These are phyloP conservation scores for Pedetes capensis DNA, from an alignment of 2,113 vertebrate species.

Conservation along the genomic window DNA sequence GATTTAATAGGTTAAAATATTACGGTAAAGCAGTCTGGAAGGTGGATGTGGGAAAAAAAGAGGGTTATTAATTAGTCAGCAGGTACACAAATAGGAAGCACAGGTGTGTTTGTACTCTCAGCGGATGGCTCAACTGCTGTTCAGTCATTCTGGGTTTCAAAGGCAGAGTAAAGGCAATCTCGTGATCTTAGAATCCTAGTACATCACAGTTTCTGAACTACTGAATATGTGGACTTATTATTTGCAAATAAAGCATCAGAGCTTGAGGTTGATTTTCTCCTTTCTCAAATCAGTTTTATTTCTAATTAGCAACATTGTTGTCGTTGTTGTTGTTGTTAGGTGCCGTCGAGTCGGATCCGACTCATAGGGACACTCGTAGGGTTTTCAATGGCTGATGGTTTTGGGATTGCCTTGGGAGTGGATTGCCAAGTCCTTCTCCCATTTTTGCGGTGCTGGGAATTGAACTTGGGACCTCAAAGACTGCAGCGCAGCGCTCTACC, in stretches of 20 bases:
- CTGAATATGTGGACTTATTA: neutral
- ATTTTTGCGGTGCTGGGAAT: too few relatives aligned
- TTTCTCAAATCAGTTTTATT: neutral
- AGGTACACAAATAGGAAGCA: conserved; percentile 49
- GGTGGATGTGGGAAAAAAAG: neutral
- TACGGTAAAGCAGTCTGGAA: neutral
- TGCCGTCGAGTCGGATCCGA: too few relatives aligned
- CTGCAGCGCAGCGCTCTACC: too few relatives aligned
- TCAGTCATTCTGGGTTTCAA: neutral
- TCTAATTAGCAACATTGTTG: neutral
- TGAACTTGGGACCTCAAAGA: too few relatives aligned
- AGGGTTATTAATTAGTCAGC: neutral
- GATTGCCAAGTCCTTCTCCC: too few relatives aligned
- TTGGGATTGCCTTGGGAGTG: too few relatives aligned
- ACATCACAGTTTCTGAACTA: neutral
- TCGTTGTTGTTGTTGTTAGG: too few relatives aligned
- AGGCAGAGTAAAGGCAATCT: neutral
- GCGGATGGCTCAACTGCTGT: neutral
- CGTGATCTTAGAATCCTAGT: neutral
- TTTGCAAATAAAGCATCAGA: conserved; percentile 1
- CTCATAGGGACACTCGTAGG: too few relatives aligned
- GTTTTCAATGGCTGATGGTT: too few relatives aligned
- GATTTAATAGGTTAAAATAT: conserved; percentile 11
- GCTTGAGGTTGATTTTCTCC: neutral
- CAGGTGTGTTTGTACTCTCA: conserved; percentile 63